These are phyloP conservation scores for Thalassophryne amazonica DNA, from an alignment of 2,797 vertebrate genomes.

Conservation along the genomic window DNA sequence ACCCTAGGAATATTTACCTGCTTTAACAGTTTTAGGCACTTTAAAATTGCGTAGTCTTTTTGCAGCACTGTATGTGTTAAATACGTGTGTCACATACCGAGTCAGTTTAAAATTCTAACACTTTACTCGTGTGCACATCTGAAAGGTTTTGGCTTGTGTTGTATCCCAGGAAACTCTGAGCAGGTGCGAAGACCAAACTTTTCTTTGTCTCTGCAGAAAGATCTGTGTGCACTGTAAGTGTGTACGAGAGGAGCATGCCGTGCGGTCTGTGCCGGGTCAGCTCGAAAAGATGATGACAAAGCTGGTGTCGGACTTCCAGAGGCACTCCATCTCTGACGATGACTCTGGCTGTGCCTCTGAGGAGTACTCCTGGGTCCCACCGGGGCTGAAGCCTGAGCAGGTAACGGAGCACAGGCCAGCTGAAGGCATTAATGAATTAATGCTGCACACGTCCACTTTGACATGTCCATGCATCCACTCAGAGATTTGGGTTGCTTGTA, in stretches of 20 bases:
- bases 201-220: conserved; percentile 77
- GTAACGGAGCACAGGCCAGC: too few species aligned
- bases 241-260: conserved; percentile 87
- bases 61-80: too few species aligned
- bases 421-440: too few species aligned
- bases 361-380: conserved; percentile 91
- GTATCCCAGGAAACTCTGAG: conserved; percentile 32
- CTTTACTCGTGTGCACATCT: background rate
- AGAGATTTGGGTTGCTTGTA: background rate
- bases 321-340: conserved; percentile 88
- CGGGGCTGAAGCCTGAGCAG: conserved; percentile 91
- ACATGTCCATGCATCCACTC: conserved; percentile 25
- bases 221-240: conserved; percentile 94
- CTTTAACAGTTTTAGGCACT: too few species aligned
- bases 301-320: conserved; percentile 88
- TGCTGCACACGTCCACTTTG: background rate
- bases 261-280: conserved; percentile 81
- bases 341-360: conserved; percentile 90
- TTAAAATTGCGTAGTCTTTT: too few species aligned
- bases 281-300: conserved; percentile 90
- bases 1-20: too few species aligned
- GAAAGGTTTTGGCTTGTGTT: conserved; percentile 8
- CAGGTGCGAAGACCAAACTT: conserved; percentile 2
- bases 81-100: too few species aligned
- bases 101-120: background rate